Conservation (phyloP, 2,888 invertebrate genomes). For the Vesta saturnalis region DNA sequence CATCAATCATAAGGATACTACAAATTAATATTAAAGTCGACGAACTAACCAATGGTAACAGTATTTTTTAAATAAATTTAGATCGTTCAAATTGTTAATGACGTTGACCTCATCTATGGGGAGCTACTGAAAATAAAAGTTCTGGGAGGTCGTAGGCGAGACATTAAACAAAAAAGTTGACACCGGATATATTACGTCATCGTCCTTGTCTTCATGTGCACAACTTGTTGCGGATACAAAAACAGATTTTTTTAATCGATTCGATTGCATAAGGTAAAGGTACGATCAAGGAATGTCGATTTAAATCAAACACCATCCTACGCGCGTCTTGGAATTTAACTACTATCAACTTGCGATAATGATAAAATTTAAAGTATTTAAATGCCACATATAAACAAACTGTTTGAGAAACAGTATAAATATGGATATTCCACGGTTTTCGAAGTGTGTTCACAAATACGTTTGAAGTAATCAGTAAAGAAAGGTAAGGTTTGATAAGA, state of each 20-base stretch:
- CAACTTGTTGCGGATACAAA: conserved; percentile 31
- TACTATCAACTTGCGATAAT: conserved; percentile 23
- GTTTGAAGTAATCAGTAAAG: conserved; percentile 29
- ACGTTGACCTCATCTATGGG: conserved; percentile 39
- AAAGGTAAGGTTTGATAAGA: conserved; percentile 36
- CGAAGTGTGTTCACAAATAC: conserved; percentile 21
- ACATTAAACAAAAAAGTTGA: conserved; percentile 47
- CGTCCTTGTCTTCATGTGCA: conserved; percentile 43
- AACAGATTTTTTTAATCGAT: not conserved
- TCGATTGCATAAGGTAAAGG: conserved; percentile 7
- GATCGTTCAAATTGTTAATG: conserved; percentile 35
- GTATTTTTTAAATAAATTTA: conserved; percentile 24
- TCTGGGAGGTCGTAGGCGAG: conserved; percentile 41
- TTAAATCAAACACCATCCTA: conserved; percentile 1
- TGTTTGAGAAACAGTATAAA: conserved; percentile 26
- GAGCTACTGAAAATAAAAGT: conserved; percentile 40
- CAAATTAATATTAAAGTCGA: conserved; percentile 8
- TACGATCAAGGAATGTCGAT: not conserved
- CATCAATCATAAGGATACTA: too few relatives aligned
- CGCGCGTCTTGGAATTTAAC: conserved; percentile 20
- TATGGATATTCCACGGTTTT: conserved; percentile 22
- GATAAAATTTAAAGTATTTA: conserved; percentile 32
- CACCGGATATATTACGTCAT: conserved; percentile 51
- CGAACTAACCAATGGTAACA: conserved; percentile 22
- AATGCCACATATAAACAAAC: conserved; percentile 34